Conservation (phyloP, 2,888 invertebrate species). For the Uropetala carovei region DNA sequence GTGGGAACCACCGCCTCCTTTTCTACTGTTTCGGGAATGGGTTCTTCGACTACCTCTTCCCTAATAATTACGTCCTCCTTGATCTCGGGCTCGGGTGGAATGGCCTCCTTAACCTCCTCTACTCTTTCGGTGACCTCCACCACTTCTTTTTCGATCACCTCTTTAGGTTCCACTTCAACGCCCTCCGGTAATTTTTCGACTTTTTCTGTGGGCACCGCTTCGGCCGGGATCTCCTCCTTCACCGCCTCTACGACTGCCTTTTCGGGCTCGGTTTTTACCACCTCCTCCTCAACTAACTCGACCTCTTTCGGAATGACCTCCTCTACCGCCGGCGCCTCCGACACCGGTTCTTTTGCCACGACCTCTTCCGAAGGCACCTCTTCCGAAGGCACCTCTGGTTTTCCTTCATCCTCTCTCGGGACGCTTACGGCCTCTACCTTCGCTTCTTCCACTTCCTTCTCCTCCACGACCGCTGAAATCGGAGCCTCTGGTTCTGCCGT, state of each 20-base stretch:
- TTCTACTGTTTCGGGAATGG: slow-evolving; percentile 66
- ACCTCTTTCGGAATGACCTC: slow-evolving; percentile 75
- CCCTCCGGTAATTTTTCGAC: slow-evolving; percentile 65
- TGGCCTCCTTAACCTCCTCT: slow-evolving; percentile 71
- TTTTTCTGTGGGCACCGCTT: slow-evolving; percentile 44
- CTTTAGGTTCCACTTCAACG: slow-evolving; percentile 73
- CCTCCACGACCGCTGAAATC: background rate
- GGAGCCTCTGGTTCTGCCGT: background rate
- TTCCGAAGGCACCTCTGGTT: slow-evolving; percentile 72
- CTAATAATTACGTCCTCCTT: slow-evolving; percentile 67
- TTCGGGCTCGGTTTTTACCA: slow-evolving; percentile 76
- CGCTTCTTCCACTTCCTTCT: slow-evolving; percentile 16
- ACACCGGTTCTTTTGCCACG: slow-evolving; percentile 74
- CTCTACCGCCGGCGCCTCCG: slow-evolving; percentile 76
- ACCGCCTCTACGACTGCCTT: slow-evolving; percentile 71
- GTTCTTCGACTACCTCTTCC: slow-evolving; percentile 67
- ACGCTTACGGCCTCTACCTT: slow-evolving; percentile 67
- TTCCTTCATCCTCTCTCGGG: slow-evolving; percentile 73
- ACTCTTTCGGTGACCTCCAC: slow-evolving; percentile 46
- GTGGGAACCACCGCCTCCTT: slow-evolving; percentile 66
- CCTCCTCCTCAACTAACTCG: slow-evolving; percentile 76
- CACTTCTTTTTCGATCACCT: slow-evolving; percentile 74
- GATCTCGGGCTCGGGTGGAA: slow-evolving; percentile 62
- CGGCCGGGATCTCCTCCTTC: slow-evolving; percentile 14
- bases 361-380: slow-evolving; percentile 74